These are phyloP conservation scores for Hylaea fasciaria DNA, from an alignment of 2,888 invertebrate genomes.

Conservation along the genomic window DNA sequence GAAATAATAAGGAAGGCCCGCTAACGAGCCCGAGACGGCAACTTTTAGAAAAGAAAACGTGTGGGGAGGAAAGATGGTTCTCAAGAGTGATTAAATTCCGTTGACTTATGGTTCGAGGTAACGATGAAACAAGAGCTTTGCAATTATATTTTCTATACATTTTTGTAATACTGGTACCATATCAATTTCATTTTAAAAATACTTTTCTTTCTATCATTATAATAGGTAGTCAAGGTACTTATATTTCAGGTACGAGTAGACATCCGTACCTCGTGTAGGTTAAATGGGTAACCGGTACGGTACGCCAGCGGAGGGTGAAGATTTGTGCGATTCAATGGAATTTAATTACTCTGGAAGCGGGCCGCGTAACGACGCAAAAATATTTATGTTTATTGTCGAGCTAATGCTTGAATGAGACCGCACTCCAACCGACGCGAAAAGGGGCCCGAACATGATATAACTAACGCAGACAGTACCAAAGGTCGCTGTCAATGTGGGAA, in stretches of 20 bases:
- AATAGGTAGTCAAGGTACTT: constrained; percentile 10
- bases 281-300: constrained; percentile 52
- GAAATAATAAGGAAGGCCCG: constrained; percentile 80
- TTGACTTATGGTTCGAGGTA: constrained; percentile 29
- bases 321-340: constrained; percentile 83
- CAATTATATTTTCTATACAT: neutral
- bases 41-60: constrained; percentile 75
- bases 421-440: constrained; percentile 52
- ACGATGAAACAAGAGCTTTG: constrained; percentile 5
- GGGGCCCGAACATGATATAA: constrained; percentile 43
- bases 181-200: too few relatives aligned
- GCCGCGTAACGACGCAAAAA: constrained; percentile 80
- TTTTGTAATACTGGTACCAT: too few relatives aligned
- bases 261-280: constrained; percentile 46
- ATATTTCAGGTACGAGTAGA: too few relatives aligned
- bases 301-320: constrained; percentile 64
- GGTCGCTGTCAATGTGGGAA: neutral
- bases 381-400: constrained; percentile 83
- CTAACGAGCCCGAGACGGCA: constrained; percentile 75
- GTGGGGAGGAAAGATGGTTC: constrained; percentile 62
- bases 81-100: constrained; percentile 66
- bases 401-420: constrained; percentile 76
- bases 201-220: neutral
- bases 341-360: constrained; percentile 79
- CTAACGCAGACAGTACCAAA: constrained; percentile 22